Base-by-base conservation (phyloP, 2,888 invertebrate genomes). In the Cantharis rufa region DNA sequence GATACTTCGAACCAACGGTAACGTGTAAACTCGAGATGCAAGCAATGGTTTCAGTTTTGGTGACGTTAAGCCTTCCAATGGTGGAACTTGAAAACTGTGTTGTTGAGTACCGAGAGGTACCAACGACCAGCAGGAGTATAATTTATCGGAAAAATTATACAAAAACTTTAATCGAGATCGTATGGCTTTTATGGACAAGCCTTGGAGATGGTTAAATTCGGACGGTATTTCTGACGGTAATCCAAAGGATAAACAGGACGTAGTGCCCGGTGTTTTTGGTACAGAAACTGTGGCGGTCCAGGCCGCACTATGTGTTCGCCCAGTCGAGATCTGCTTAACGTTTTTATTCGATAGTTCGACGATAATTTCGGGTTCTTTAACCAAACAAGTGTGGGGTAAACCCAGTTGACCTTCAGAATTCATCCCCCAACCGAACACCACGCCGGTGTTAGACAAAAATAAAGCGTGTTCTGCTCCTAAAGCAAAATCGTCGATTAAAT, bases 341-440 rank as follows among this genome's bases (percentile, higher is more conserved):
- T 86, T 86, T 83, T 91, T 90, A 70, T 90, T 90, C 9, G 88
- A 88, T 3, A 92, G 86, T 24, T 88, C 88, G 1, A 89, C 83
- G 21, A 92, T 88, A 10, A 90, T 85, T 83, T 90, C 89, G 0
- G 92, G 92, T 81, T 91, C 91, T 78, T 90, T 86, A 0, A 91
- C 89, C 16, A 90, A 85, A n/a, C 89, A 87, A 1, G 90, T 89
- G 82, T 91, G 90, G 0, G 91, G 90, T 1, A 92, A 84, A 1
- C 92, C 92, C 3, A 92, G 86, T 83, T 92, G 92, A 5, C 91
- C 91, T 83, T 92, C 92, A 62, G 89, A 89, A 85, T 92, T 92
- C 86, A 90, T 90, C n/a, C 92, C 92, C 92, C 92, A 92, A 0
- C 89, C 91, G 83, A 90, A 90, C 1, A 92, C 91, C 82, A 91